Conservation (phyloP, 2,888 invertebrate species). For the Diploptera punctata region DNA sequence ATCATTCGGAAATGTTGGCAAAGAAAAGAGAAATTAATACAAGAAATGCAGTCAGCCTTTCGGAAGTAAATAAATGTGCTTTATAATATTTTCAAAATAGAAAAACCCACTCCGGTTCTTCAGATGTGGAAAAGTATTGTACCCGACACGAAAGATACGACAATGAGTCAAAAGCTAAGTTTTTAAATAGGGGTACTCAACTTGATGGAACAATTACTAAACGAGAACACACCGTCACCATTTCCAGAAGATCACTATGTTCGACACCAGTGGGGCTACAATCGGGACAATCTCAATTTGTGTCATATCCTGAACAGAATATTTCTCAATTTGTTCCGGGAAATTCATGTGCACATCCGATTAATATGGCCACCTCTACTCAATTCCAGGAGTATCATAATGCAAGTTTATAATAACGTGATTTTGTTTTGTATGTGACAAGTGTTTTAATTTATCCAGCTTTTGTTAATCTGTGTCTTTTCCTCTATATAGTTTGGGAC, state of each 20-base stretch:
- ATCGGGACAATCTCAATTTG: neutral
- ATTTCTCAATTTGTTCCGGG: neutral
- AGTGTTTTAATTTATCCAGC: too few species aligned
- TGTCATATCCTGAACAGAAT: neutral
- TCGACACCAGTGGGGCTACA: neutral
- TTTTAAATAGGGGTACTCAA: neutral
- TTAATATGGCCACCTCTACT: too few species aligned
- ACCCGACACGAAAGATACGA: neutral
- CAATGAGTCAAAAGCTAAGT: neutral
- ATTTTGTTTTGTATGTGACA: too few species aligned
- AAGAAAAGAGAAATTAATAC: neutral
- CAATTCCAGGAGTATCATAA: neutral
- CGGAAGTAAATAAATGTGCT: too few species aligned
- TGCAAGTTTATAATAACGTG: neutral
- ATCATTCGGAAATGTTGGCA: too few species aligned
- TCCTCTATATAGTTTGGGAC: neutral
- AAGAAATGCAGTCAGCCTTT: neutral
- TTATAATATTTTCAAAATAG: neutral
- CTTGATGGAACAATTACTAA: neutral
- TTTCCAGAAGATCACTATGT: neutral
- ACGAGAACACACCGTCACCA: neutral
- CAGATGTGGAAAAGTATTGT: neutral
- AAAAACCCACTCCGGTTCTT: neutral
- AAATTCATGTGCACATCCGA: too few species aligned
- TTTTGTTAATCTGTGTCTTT: neutral